Conservation (phyloP, 35 echinoderm and acorn worm genomes). For the Patiria miniata region DNA sequence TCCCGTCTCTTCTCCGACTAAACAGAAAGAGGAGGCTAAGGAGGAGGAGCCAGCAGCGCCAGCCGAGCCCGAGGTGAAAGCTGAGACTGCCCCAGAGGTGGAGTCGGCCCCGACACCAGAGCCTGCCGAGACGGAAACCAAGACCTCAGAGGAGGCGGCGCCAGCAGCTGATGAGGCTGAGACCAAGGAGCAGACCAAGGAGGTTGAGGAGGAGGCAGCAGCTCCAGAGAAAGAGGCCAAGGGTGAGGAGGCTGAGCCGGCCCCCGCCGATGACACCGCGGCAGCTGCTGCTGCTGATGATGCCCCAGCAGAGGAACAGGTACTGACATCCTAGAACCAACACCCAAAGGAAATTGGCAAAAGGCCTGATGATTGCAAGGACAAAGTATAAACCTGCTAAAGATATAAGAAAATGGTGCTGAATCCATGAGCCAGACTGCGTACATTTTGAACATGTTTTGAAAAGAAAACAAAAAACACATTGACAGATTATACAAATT, state of each 20-base stretch:
- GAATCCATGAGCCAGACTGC: too few relatives aligned
- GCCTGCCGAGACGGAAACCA: slow-evolving; percentile 7
- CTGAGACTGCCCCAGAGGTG: slow-evolving; percentile 16
- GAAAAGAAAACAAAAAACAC: too few relatives aligned
- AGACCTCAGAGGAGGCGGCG: background rate
- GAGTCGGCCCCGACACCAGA: background rate
- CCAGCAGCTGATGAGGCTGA: slow-evolving; percentile 7
- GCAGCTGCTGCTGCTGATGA: background rate
- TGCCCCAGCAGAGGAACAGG: background rate
- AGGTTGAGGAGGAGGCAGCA: slow-evolving; percentile 14
- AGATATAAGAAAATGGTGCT: too few relatives aligned
- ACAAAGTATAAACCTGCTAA: too few relatives aligned
- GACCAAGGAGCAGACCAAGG: background rate
- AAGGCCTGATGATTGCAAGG: too few relatives aligned
- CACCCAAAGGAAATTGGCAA: too few relatives aligned
- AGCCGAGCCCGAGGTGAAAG: slow-evolving; percentile 10
- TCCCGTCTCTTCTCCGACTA: too few relatives aligned
- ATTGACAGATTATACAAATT: too few relatives aligned
- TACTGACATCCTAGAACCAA: too few relatives aligned
- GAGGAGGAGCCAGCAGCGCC: slow-evolving; percentile 29
- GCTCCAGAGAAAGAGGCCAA: background rate
- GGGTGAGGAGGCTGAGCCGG: slow-evolving; percentile 9
- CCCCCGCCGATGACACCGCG: background rate
- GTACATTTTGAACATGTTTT: too few relatives aligned
- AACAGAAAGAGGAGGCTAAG: background rate